Conservation (phyloP, 2,113 vertebrate genomes). For the Orthonyx spaldingii region DNA sequence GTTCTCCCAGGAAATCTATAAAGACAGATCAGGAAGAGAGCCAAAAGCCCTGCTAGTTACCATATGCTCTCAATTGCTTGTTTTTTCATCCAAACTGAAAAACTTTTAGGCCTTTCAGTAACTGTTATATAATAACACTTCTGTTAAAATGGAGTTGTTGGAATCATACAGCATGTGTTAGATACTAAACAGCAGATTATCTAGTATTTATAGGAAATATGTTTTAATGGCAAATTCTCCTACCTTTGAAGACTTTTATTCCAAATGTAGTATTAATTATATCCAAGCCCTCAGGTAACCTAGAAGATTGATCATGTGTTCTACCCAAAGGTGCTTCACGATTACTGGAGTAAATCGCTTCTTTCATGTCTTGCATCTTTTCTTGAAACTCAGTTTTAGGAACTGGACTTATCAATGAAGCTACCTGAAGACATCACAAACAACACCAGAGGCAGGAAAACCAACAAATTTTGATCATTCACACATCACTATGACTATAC, state of each 20-base stretch:
- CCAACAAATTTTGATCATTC: not conserved
- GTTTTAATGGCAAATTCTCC: not conserved
- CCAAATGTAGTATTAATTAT: constrained; percentile 76
- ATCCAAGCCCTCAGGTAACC: constrained; percentile 73
- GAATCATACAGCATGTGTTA: not conserved
- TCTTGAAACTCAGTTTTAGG: constrained; percentile 78
- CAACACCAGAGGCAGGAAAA: not conserved
- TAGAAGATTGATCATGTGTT: constrained; percentile 63
- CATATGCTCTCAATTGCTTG: not conserved
- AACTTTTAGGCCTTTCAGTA: not conserved
- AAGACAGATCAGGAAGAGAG: not conserved
- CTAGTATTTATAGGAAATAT: not conserved
- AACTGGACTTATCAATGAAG: constrained; percentile 72
- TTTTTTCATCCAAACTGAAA: not conserved
- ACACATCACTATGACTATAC: not conserved
- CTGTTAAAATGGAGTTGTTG: not conserved
- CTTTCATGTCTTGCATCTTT: constrained; percentile 73
- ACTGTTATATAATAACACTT: not conserved
- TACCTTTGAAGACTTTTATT: constrained; percentile 56
- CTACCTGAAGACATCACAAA: constrained; percentile 67
- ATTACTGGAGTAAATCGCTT: constrained; percentile 72
- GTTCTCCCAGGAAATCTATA: not conserved
- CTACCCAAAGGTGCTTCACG: constrained; percentile 72
- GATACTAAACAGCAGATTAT: not conserved
- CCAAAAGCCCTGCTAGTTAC: not conserved